Evolutionary conservation across 2,888 invertebrate genomes (phyloP).

Genomic region (Lycocerus yunnanus): DNA sequence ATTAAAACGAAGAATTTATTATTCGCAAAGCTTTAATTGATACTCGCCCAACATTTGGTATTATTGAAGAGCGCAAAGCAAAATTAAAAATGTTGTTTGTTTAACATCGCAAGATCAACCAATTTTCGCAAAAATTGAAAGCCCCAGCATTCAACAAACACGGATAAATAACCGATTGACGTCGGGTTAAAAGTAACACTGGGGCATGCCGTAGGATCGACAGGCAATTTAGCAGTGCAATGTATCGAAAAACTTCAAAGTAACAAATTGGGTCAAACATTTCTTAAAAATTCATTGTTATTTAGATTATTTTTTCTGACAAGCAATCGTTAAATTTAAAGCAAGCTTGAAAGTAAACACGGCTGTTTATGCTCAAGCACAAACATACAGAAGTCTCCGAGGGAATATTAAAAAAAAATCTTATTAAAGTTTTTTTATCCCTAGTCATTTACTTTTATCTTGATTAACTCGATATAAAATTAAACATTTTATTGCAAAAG

Average conservation of each 20-base stretch:
- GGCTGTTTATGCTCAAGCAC: neutral
- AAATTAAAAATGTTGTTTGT: neutral
- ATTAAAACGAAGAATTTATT: neutral
- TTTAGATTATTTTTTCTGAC: neutral
- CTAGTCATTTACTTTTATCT: neutral
- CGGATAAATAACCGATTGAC: neutral
- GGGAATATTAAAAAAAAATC: neutral
- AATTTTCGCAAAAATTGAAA: neutral
- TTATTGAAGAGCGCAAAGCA: neutral
- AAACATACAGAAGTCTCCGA: neutral
- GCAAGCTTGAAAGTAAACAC: neutral
- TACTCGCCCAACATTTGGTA: neutral
- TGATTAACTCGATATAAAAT: neutral
- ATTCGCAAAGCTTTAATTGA: neutral
- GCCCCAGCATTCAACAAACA: neutral
- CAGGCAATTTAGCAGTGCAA: neutral
- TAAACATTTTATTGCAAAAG: neutral
- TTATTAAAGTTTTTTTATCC: neutral
- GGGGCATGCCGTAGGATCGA: neutral
- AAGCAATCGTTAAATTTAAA: neutral
- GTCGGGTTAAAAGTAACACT: neutral
- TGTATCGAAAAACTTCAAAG: neutral
- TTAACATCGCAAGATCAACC: neutral
- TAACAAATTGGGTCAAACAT: neutral
- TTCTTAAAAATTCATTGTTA: neutral